Percentiles rank a stretch among this genome's conserved stretches.
Conservation (phyloP, 2,113 vertebrate species). For the Stegastes partitus region DNA sequence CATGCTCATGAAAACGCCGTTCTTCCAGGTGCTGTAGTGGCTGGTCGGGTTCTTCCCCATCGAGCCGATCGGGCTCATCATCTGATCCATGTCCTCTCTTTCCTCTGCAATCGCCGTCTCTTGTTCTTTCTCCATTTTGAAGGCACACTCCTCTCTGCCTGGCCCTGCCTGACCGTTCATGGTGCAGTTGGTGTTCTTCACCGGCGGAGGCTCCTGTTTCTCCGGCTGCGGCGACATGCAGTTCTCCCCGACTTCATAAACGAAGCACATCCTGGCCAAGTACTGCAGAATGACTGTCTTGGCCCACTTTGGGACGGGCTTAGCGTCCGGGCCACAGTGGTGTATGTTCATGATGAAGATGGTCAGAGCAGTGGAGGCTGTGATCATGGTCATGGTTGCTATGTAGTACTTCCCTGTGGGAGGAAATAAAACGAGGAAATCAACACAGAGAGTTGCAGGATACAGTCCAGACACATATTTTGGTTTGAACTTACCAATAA, state of each 20-base stretch:
- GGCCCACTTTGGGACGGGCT: conserved; percentile 90
- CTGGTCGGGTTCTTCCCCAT: conserved; percentile 52
- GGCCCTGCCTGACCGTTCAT: conserved; percentile 70
- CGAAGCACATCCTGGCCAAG: conserved; percentile 89
- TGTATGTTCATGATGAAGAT: conserved; percentile 95
- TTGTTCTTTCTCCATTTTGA: conserved; percentile 35
- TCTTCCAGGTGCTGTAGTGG: conserved; percentile 51
- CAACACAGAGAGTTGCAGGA: not conserved
- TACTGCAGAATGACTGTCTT: conserved; percentile 87
- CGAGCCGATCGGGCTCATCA: conserved; percentile 52
- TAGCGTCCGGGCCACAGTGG: conserved; percentile 90
- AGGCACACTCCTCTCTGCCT: conserved; percentile 50
- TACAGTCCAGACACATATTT: not conserved
- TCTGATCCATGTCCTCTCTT: conserved; percentile 69
- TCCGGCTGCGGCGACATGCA: conserved; percentile 80
- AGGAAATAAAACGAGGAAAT: conserved; percentile 2
- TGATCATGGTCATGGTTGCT: conserved; percentile 95
- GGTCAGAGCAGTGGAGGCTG: conserved; percentile 90
- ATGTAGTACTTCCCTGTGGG: conserved; percentile 93
- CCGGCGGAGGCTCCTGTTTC: conserved; percentile 49
- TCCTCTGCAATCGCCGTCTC: conserved; percentile 29
- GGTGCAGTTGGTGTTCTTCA: conserved; percentile 50
- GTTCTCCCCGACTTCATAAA: conserved; percentile 88
- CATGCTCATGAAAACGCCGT: conserved; percentile 59
- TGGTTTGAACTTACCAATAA: conserved; percentile 87